A percentile compares a stretch with the other conserved stretches of the same genome.
Evolutionary conservation across 2,797 vertebrate species (phyloP).

Genomic region (Chrysocyon brachyurus): DNA sequence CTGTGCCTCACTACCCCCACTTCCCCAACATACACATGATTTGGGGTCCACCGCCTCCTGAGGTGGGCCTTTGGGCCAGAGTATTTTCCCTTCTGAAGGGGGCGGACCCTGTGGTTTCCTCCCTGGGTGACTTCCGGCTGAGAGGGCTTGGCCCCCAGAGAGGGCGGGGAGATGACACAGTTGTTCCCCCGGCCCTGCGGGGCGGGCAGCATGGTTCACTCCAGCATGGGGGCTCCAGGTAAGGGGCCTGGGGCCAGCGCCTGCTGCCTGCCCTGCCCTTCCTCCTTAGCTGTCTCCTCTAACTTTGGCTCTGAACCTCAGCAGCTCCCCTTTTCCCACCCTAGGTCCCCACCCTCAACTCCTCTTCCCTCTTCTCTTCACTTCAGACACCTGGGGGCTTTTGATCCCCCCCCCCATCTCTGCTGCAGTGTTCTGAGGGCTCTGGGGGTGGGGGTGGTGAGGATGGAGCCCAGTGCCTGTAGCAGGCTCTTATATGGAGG

Average conservation of each 20-base stretch:
- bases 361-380: background rate
- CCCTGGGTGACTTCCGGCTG: conserved; percentile 82
- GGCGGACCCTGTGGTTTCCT: conserved; percentile 84
- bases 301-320: background rate
- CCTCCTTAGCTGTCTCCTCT: background rate
- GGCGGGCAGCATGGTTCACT: conserved; percentile 83
- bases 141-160: conserved; percentile 76
- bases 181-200: conserved; percentile 81
- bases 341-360: background rate
- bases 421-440: background rate
- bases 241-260: conserved; percentile 41
- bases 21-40: background rate
- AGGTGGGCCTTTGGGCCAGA: conserved; percentile 47
- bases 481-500: background rate
- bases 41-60: conserved; percentile 55
- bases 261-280: background rate
- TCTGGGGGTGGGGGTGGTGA: background rate
- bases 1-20: background rate
- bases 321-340: background rate
- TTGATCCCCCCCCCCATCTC: background rate
- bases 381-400: background rate
- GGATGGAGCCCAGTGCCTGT: background rate
- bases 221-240: conserved; percentile 86
- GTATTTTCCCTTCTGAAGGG: conserved; percentile 79
- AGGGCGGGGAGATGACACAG: conserved; percentile 83